Percentiles rank a stretch among this genome's conserved stretches.
These are phyloP conservation scores for Forbesichthys papilliferus DNA, from an alignment of 2,113 vertebrate species.

Conservation along the genomic window DNA sequence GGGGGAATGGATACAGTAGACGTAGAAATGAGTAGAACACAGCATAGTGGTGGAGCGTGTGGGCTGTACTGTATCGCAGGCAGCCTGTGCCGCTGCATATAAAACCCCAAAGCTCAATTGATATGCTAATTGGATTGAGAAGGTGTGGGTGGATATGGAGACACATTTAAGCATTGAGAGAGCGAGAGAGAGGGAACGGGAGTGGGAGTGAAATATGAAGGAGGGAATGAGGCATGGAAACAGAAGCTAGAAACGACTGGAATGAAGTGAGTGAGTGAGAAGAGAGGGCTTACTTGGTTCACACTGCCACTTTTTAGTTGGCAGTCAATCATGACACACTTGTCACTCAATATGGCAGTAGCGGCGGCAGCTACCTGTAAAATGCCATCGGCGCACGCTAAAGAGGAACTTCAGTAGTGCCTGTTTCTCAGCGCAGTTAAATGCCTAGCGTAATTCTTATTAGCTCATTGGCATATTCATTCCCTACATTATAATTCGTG, in stretches of 20 bases:
- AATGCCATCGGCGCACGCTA: background rate
- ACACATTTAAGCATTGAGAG: constrained; percentile 53
- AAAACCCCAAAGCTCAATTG: constrained; percentile 50
- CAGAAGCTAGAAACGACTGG: constrained; percentile 25
- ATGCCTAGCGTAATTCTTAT: background rate
- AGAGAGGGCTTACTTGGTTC: background rate
- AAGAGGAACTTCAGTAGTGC: background rate
- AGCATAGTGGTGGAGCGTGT: constrained; percentile 40
- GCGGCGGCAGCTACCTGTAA: constrained; percentile 3
- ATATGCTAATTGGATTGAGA: constrained; percentile 71
- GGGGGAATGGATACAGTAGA: constrained; percentile 24
- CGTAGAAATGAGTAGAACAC: constrained; percentile 35
- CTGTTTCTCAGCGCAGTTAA: background rate
- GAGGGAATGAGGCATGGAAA: constrained; percentile 26
- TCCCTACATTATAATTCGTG: background rate
- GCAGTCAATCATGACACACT: constrained; percentile 32
- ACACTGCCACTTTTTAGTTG: constrained; percentile 20
- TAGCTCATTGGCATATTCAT: constrained; percentile 7
- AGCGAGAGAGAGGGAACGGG: constrained; percentile 35
- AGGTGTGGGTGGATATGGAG: constrained; percentile 70
- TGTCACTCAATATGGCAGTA: constrained; percentile 34
- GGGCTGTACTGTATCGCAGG: constrained; percentile 44
- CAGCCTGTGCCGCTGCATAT: constrained; percentile 37
- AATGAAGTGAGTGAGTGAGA: constrained; percentile 49
- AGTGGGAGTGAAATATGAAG: background rate